Conservation (phyloP, 2,113 vertebrate species). For the Lycaon pictus region DNA sequence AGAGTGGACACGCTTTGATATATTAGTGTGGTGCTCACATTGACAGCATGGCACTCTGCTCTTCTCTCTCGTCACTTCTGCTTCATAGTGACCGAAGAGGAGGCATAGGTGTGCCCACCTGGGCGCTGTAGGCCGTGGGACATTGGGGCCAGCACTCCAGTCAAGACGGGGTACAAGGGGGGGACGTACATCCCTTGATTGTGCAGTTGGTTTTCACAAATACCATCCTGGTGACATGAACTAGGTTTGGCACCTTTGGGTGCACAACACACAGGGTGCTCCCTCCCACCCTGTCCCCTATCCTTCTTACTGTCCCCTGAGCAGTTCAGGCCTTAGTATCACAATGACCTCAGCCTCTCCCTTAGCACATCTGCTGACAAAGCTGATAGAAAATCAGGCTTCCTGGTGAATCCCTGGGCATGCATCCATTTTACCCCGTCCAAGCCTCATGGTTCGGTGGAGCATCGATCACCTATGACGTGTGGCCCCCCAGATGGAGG, state of each 20-base stretch:
- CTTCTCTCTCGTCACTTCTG: rapidly evolving
- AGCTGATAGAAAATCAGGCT: constrained; percentile 56
- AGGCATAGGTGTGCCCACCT: rapidly evolving
- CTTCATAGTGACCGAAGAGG: rapidly evolving
- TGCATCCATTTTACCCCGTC: too few species aligned
- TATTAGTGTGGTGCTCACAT: rapidly evolving
- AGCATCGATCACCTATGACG: rapidly evolving
- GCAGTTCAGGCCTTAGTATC: rapidly evolving
- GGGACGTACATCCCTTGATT: not conserved
- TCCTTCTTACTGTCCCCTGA: not conserved
- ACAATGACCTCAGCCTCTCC: rapidly evolving
- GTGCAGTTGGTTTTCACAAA: not conserved
- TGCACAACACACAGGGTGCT: rapidly evolving
- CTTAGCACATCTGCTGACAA: constrained; percentile 64
- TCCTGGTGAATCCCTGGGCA: rapidly evolving
- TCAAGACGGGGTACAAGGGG: rapidly evolving
- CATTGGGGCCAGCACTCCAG: rapidly evolving
- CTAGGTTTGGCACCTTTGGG: not conserved
- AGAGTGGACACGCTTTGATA: rapidly evolving
- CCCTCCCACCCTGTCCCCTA: rapidly evolving
- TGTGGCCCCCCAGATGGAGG: rapidly evolving
- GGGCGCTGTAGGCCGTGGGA: rapidly evolving
- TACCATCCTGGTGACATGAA: not conserved
- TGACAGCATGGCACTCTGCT: rapidly evolving
- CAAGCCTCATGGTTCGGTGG: rapidly evolving